These are phyloP conservation scores for Osmerus mordax DNA, from an alignment of 2,113 vertebrate species.

Conservation along the genomic window DNA sequence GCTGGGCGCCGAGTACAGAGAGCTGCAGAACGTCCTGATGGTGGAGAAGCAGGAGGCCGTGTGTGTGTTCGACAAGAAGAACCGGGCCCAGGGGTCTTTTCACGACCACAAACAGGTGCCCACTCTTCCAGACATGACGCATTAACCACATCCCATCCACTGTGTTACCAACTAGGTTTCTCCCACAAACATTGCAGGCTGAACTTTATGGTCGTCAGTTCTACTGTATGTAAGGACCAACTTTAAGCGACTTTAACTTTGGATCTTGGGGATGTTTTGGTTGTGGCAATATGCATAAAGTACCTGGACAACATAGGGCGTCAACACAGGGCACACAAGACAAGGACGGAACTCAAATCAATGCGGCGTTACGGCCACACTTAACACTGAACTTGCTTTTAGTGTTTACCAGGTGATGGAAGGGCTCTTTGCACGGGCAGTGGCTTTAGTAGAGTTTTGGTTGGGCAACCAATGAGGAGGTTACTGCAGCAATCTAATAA, in stretches of 20 bases:
- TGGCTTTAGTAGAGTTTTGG: slow-evolving; percentile 51
- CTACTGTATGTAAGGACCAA: no score
- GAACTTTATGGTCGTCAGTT: no score
- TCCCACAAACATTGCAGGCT: no score
- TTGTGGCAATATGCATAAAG: no score
- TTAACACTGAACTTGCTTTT: neutral
- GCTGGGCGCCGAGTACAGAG: slow-evolving; percentile 50
- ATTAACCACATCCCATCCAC: no score
- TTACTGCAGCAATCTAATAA: slow-evolving; percentile 64
- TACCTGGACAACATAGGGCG: no score
- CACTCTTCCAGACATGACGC: neutral
- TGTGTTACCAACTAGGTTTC: no score
- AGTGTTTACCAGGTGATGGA: neutral
- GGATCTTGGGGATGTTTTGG: no score
- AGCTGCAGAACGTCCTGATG: slow-evolving; percentile 52
- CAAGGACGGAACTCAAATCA: no score
- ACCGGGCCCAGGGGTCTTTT: slow-evolving; percentile 37
- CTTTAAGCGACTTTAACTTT: no score
- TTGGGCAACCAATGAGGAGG: slow-evolving; percentile 55
- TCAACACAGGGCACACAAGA: no score
- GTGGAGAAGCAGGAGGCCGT: slow-evolving; percentile 48
- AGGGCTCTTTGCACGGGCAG: slow-evolving; percentile 37
- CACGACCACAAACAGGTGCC: slow-evolving; percentile 62
- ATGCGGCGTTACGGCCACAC: no score
- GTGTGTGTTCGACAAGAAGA: slow-evolving; percentile 43